Evolutionary conservation across 2,113 vertebrate genomes (phyloP).

Genomic region (Baryphthengus martii): DNA sequence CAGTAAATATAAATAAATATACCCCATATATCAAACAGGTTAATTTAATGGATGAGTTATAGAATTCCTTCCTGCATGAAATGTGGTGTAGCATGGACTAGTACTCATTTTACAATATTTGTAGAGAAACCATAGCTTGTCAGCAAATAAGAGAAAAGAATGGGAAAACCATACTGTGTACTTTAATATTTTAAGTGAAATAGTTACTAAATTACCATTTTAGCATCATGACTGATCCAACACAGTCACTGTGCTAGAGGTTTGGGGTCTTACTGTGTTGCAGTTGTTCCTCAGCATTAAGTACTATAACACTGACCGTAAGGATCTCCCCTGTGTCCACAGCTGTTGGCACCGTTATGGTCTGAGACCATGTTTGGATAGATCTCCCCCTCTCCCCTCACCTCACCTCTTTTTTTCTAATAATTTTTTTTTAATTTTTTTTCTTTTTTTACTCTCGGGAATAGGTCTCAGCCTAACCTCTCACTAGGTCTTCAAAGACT

Average conservation of each 20-base stretch:
- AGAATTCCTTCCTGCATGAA: neutral
- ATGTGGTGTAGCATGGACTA: neutral
- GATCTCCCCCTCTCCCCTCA: too few species aligned
- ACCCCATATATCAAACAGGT: neutral
- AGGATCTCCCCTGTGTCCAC: neutral
- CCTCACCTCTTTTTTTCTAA: too few species aligned
- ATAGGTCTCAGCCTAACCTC: neutral
- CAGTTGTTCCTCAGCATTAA: neutral
- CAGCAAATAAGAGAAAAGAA: neutral
- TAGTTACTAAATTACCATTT: neutral
- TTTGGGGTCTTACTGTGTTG: neutral
- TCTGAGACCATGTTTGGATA: neutral
- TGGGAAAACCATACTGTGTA: neutral
- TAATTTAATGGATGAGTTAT: neutral
- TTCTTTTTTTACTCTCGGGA: too few species aligned
- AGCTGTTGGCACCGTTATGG: rapidly evolving
- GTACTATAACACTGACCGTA: neutral
- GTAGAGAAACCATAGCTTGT: neutral
- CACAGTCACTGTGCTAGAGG: neutral
- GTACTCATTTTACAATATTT: neutral
- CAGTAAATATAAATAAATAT: neutral
- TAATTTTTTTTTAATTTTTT: too few species aligned
- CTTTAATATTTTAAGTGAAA: neutral
- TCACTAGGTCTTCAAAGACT: neutral
- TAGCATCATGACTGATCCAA: neutral